These are phyloP conservation scores for Pomatostomus ruficeps DNA, from an alignment of 2,113 vertebrate species.

Conservation along the genomic window DNA sequence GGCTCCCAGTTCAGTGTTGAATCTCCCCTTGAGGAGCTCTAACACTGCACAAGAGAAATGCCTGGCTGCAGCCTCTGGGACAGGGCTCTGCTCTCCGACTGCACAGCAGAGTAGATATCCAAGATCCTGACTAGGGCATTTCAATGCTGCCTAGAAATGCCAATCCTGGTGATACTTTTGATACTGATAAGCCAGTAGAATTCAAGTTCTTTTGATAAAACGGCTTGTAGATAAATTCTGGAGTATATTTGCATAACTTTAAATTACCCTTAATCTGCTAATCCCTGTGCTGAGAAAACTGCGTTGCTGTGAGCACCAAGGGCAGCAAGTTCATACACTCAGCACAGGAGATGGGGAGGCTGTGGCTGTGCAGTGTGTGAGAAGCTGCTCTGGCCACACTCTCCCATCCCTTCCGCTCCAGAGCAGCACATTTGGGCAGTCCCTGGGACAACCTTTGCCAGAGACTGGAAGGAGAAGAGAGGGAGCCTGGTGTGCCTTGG, in stretches of 20 bases:
- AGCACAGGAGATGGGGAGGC: background rate
- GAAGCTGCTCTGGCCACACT: background rate
- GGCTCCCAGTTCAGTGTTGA: background rate
- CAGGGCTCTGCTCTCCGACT: background rate
- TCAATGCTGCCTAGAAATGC: background rate
- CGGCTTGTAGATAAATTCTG: background rate
- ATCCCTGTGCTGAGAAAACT: background rate
- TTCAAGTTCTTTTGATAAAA: background rate
- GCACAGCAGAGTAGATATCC: background rate
- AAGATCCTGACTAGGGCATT: background rate
- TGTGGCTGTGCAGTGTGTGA: fast-evolving
- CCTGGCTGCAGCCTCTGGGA: background rate
- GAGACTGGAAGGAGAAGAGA: background rate
- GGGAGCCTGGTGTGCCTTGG: background rate
- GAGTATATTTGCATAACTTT: background rate
- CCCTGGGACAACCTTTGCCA: background rate
- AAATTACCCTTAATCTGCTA: background rate
- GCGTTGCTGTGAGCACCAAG: background rate
- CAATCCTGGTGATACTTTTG: background rate
- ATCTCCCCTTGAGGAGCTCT: background rate
- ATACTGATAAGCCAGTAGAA: background rate
- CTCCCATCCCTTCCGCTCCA: background rate
- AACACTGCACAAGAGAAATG: background rate
- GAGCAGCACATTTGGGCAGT: background rate
- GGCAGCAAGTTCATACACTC: no score